Percentiles rank a stretch among this genome's conserved stretches.
Conservation (phyloP, 2,888 invertebrate genomes). For the Syrista parreyssii region DNA sequence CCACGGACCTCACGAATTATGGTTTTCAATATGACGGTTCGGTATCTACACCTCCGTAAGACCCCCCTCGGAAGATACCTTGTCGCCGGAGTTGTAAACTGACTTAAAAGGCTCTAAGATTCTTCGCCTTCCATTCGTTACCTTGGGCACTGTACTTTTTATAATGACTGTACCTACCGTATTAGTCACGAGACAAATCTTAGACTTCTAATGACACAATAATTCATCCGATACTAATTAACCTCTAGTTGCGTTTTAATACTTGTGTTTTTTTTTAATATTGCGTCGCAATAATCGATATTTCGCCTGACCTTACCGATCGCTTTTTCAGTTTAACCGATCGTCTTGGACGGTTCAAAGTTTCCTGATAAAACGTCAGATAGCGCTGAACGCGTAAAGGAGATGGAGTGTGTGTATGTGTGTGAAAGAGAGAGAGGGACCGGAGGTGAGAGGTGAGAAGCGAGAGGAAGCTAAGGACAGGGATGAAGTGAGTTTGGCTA, state of each 20-base stretch:
- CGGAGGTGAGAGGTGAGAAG: slow-evolving; percentile 27
- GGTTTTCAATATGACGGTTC: slow-evolving; percentile 60
- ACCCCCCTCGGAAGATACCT: slow-evolving; percentile 34
- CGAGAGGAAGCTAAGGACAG: slow-evolving; percentile 8
- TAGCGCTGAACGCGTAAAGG: slow-evolving; percentile 37
- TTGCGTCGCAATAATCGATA: background rate
- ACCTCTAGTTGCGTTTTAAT: background rate
- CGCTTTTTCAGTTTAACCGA: slow-evolving; percentile 33
- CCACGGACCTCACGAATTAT: slow-evolving; percentile 55
- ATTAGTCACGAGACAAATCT: background rate
- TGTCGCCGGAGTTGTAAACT: slow-evolving; percentile 50
- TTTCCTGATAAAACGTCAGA: slow-evolving; percentile 46
- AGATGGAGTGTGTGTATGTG: slow-evolving; percentile 35
- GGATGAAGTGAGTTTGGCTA: slow-evolving; percentile 9
- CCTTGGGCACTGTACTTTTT: background rate
- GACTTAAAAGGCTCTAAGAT: slow-evolving; percentile 57
- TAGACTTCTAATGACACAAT: background rate
- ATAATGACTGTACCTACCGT: background rate
- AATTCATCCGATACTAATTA: background rate
- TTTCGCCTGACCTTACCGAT: background rate
- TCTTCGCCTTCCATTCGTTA: slow-evolving; percentile 31
- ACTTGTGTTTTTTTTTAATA: background rate
- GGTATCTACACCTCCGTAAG: background rate
- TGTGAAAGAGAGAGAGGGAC: slow-evolving; percentile 15
- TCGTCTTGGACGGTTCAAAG: slow-evolving; percentile 44